Conservation (phyloP, 2,113 vertebrate species). For the Heloderma charlesbogerti region DNA sequence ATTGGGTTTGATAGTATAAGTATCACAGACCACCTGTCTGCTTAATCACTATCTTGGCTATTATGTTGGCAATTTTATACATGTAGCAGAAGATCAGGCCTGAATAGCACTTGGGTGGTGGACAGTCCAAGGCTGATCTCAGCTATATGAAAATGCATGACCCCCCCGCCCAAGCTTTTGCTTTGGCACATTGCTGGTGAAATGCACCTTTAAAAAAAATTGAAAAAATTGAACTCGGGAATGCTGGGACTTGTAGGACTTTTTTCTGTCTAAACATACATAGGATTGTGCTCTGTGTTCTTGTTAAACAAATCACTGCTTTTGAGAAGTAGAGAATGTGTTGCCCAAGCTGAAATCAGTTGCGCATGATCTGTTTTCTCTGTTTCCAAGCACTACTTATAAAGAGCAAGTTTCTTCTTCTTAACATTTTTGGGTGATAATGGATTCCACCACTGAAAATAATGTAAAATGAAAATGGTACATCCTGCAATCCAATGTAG, state of each 20-base stretch:
- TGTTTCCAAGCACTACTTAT: not conserved
- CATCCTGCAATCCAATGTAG: not conserved
- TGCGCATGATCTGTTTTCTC: not conserved
- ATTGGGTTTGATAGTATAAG: not conserved
- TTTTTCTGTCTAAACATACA: not conserved
- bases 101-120: not conserved
- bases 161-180: no score
- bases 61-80: not conserved
- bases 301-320: not conserved
- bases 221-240: no score
- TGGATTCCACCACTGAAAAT: not conserved
- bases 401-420: not conserved
- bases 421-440: not conserved
- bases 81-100: not conserved
- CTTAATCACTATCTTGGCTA: not conserved
- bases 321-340: not conserved
- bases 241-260: no score
- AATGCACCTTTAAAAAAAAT: not conserved
- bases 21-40: not conserved
- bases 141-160: not conserved
- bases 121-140: not conserved
- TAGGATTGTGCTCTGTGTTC: no score
- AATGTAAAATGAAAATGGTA: not conserved
- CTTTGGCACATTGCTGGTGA: not conserved
- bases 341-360: not conserved